phyloP scores from a whole-genome alignment of 2,888 invertebrate species.

The Megamerina dolium region DNA sequence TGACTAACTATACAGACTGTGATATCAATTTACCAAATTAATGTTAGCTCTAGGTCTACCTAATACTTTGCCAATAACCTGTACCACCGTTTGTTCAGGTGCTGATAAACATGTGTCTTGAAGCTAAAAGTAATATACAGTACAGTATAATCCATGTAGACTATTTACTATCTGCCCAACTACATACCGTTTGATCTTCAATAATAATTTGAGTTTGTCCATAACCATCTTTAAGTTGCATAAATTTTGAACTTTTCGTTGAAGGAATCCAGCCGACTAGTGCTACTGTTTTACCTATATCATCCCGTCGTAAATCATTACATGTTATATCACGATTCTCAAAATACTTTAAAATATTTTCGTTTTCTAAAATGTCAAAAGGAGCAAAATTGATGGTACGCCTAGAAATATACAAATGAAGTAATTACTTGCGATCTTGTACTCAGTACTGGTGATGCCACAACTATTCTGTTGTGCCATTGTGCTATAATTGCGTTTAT shows the following conservation, averaged over 20 bases:
- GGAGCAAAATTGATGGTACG: no score
- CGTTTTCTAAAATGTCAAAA: constrained; percentile 30
- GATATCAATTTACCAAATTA: constrained; percentile 41
- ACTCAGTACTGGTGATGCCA: constrained; percentile 49
- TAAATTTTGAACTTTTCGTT: constrained; percentile 43
- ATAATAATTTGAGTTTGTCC: constrained; percentile 49
- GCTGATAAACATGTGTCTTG: constrained; percentile 35
- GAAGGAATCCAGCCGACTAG: constrained; percentile 49
- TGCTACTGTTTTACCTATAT: constrained; percentile 42
- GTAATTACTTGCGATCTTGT: constrained; percentile 48
- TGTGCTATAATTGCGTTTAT: constrained; percentile 46
- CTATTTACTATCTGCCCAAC: neutral
- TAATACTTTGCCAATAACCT: constrained; percentile 46
- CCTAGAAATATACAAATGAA: no score
- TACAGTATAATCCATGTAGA: constrained; percentile 2
- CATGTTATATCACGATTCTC: constrained; percentile 49
- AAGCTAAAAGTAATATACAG: constrained; percentile 23
- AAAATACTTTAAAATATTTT: constrained; percentile 47
- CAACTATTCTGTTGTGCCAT: constrained; percentile 36
- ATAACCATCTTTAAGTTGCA: constrained; percentile 50
- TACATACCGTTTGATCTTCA: constrained; percentile 39
- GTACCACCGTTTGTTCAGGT: constrained; percentile 40
- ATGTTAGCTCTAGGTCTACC: constrained; percentile 45
- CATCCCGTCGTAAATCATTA: constrained; percentile 43
- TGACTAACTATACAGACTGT: no score